Percentiles rank a stretch among this genome's conserved stretches.
These are phyloP conservation scores for Hypomesus transpacificus DNA, from an alignment of 2,113 vertebrate species.

Conservation along the genomic window DNA sequence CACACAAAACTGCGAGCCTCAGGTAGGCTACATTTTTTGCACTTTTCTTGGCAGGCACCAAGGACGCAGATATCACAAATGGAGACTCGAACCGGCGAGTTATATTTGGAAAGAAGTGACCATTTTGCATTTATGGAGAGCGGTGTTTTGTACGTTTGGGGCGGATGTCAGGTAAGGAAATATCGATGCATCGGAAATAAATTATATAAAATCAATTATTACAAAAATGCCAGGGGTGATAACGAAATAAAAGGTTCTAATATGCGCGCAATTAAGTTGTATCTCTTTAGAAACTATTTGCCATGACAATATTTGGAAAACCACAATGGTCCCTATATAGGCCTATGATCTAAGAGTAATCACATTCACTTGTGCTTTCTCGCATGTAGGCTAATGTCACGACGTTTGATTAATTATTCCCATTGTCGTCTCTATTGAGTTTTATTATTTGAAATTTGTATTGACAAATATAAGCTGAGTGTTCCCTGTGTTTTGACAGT, in stretches of 20 bases:
- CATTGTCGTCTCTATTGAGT: neutral
- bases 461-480: neutral
- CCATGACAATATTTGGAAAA: neutral
- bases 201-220: neutral
- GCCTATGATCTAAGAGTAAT: no score
- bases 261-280: neutral
- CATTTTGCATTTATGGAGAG: constrained; percentile 83
- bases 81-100: constrained; percentile 27
- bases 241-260: neutral
- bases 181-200: neutral
- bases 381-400: neutral
- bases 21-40: neutral
- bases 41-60: neutral
- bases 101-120: constrained; percentile 80
- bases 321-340: neutral
- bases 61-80: constrained; percentile 22
- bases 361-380: no score
- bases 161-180: constrained; percentile 85
- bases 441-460: neutral
- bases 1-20: neutral
- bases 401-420: neutral
- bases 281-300: neutral
- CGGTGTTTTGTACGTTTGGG: constrained; percentile 84
- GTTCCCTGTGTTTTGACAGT: constrained; percentile 61
- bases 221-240: neutral